A percentile compares a stretch with the other conserved stretches of the same genome.
Conservation (phyloP, 2,113 vertebrate species). For the Myanophis thanlyinensis region DNA sequence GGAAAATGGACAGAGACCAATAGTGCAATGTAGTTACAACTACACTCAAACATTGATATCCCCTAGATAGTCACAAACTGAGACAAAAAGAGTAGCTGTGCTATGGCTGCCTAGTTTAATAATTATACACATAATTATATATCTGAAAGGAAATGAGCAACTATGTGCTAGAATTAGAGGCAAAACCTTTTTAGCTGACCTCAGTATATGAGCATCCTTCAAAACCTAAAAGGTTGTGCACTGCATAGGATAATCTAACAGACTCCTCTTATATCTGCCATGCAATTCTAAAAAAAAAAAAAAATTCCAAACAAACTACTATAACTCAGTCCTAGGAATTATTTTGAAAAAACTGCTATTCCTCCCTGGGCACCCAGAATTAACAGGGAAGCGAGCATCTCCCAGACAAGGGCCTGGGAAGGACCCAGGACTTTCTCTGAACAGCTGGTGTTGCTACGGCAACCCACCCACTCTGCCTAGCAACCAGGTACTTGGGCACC, state of each 20-base stretch:
- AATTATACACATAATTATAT: neutral
- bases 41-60: neutral
- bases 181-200: neutral
- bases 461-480: neutral
- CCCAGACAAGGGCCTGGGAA: neutral
- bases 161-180: too few species aligned
- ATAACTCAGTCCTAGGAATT: neutral
- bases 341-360: neutral
- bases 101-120: neutral
- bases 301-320: neutral
- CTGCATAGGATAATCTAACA: neutral
- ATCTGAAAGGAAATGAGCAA: neutral
- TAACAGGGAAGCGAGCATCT: neutral
- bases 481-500: neutral
- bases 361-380: neutral
- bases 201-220: neutral
- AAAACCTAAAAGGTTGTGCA: neutral
- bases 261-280: neutral
- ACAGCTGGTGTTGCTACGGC: neutral
- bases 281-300: neutral
- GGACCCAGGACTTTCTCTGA: neutral
- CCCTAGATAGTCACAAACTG: neutral
- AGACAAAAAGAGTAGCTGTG: neutral
- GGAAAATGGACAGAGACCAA: neutral
- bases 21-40: neutral